Conservation (phyloP, 2,797 vertebrate species). For the Halcyon chelicuti region DNA sequence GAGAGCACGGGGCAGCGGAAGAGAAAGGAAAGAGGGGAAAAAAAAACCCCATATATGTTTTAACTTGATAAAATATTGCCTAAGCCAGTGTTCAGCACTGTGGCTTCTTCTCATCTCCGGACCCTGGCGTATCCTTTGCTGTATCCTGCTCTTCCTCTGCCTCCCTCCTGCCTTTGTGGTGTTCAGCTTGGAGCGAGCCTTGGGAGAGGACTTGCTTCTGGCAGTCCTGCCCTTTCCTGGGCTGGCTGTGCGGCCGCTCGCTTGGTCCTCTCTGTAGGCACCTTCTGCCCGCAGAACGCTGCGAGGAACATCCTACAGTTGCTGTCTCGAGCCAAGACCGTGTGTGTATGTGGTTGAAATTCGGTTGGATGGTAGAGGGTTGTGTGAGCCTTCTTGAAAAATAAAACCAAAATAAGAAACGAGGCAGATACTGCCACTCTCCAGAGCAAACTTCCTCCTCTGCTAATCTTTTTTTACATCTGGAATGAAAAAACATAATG, state of each 20-base stretch:
- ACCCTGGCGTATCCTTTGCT: background rate
- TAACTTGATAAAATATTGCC: background rate
- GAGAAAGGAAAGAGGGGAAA: too few relatives aligned
- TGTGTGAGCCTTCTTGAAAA: background rate
- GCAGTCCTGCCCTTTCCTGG: slow-evolving; percentile 34
- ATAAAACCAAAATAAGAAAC: background rate
- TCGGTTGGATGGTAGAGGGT: background rate
- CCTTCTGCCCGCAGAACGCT: background rate
- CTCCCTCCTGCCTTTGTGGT: background rate
- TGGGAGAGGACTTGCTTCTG: background rate
- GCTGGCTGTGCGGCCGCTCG: background rate
- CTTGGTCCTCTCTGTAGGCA: background rate
- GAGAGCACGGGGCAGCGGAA: background rate
- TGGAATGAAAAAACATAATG: background rate
- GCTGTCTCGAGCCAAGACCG: background rate
- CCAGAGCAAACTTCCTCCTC: slow-evolving; percentile 27
- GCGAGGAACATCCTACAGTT: background rate
- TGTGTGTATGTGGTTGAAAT: background rate
- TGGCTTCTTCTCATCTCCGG: background rate
- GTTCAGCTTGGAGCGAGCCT: background rate
- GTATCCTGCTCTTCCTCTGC: background rate
- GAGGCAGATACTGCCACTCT: background rate
- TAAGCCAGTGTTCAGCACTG: background rate
- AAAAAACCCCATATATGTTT: rapidly evolving
- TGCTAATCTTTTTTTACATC: background rate